Evolutionary conservation across 2,888 invertebrate genomes (phyloP).

Genomic region (Platypus cylindrus): DNA sequence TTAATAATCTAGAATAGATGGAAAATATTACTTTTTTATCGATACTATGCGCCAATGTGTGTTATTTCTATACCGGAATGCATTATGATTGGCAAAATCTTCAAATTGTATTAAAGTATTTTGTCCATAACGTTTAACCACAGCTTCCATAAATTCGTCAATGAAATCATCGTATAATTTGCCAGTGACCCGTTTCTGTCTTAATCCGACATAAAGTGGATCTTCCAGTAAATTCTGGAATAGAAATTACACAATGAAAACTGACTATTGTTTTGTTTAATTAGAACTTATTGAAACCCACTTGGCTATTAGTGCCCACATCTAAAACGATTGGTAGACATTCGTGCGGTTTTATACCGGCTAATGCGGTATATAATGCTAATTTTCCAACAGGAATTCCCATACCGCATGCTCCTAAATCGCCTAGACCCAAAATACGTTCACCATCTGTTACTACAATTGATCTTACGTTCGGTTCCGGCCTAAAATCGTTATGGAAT

Average conservation of each 20-base stretch:
- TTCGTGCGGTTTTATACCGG: slow-evolving; percentile 90
- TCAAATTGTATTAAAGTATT: slow-evolving; percentile 88
- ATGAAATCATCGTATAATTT: slow-evolving; percentile 80
- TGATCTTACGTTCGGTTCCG: slow-evolving; percentile 73
- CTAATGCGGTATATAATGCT: slow-evolving; percentile 91
- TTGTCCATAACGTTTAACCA: slow-evolving; percentile 71
- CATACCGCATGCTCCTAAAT: slow-evolving; percentile 96
- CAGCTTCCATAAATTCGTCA: slow-evolving; percentile 95
- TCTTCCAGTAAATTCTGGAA: slow-evolving; percentile 52
- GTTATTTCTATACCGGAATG: slow-evolving; percentile 46
- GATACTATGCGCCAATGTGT: no score
- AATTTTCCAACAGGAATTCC: slow-evolving; percentile 98
- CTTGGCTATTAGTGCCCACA: slow-evolving; percentile 75
- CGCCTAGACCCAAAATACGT: slow-evolving; percentile 92
- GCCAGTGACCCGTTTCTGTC: slow-evolving; percentile 74
- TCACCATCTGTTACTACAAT: slow-evolving; percentile 97
- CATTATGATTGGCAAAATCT: slow-evolving; percentile 96
- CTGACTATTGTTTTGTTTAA: no score
- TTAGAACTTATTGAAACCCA: no score
- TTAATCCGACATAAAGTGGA: slow-evolving; percentile 88
- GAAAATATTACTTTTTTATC: no score
- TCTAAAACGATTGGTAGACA: slow-evolving; percentile 91
- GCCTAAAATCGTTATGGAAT: no score
- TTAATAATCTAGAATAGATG: slow-evolving; percentile 53
- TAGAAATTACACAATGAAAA: no score